Evolutionary conservation across 2,888 invertebrate genomes (phyloP).

Genomic region (Apamea crenata): DNA sequence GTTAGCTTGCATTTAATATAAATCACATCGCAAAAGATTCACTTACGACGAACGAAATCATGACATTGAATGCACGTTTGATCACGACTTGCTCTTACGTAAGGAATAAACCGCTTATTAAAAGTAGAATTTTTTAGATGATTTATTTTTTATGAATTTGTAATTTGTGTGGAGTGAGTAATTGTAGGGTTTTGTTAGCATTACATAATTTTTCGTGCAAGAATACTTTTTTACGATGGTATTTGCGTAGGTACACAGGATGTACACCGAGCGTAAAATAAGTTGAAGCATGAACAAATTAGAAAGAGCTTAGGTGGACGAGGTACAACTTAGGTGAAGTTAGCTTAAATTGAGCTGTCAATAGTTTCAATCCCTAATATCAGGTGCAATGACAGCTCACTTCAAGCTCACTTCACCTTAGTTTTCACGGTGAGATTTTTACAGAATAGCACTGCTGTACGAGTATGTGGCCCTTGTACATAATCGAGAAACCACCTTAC

Average conservation of each 20-base stretch:
- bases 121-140: conserved; percentile 41
- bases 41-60: conserved; percentile 51
- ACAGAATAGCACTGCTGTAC: too few relatives aligned
- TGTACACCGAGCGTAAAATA: not conserved
- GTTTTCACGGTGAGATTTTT: too few relatives aligned
- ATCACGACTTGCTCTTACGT: conserved; percentile 60
- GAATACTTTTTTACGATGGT: not conserved
- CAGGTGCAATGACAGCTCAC: too few relatives aligned
- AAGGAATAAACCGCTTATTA: conserved; percentile 52
- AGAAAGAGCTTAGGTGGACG: too few relatives aligned
- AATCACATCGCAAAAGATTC: conserved; percentile 53
- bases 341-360: too few relatives aligned
- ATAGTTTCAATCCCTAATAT: too few relatives aligned
- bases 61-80: conserved; percentile 61
- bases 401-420: too few relatives aligned
- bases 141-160: conserved; percentile 31
- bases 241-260: not conserved
- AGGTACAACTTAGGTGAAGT: too few relatives aligned
- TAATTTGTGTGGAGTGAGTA: conserved; percentile 15
- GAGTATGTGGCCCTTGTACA: too few relatives aligned
- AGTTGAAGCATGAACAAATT: not conserved
- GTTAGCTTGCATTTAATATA: conserved; percentile 33
- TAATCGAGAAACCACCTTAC: not conserved
- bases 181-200: conserved; percentile 2
- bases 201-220: conserved; percentile 3